Evolutionary conservation across 2,888 invertebrate genomes (phyloP).

Genomic region (Vanessa cardui): DNA sequence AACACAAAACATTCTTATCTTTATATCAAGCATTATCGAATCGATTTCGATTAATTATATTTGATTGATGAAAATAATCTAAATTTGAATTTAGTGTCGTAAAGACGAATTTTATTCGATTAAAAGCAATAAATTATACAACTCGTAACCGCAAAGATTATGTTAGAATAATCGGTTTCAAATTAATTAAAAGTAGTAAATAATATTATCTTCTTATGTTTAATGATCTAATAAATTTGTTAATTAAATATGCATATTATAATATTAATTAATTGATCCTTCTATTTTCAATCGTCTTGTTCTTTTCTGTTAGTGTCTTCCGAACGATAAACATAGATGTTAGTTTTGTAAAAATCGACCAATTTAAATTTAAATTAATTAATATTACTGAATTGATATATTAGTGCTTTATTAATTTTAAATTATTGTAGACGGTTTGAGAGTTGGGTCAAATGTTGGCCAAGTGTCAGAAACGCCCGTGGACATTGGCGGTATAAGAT

Average conservation of each 20-base stretch:
- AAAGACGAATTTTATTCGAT: conserved; percentile 28
- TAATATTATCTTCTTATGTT: conserved; percentile 18
- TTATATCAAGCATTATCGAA: not conserved
- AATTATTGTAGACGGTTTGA: too few relatives aligned
- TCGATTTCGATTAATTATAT: conserved; percentile 1
- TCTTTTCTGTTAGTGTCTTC: not conserved
- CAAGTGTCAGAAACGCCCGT: too few relatives aligned
- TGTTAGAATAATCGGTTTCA: conserved; percentile 26
- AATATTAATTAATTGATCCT: conserved; percentile 14
- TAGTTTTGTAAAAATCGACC: not conserved
- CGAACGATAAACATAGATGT: not conserved
- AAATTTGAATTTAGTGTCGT: conserved; percentile 26
- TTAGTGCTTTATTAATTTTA: too few relatives aligned
- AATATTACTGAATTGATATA: too few relatives aligned
- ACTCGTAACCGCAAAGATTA: conserved; percentile 26
- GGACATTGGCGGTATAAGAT: too few relatives aligned
- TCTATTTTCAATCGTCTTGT: conserved; percentile 7
- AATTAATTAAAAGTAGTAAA: conserved; percentile 29
- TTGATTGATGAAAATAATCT: conserved; percentile 26
- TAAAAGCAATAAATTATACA: conserved; percentile 31
- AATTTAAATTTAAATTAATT: not conserved
- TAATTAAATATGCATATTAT: conserved; percentile 18
- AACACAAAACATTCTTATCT: not conserved
- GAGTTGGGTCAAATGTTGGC: too few relatives aligned
- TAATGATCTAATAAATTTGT: conserved; percentile 21